phyloP scores from a whole-genome alignment of 2,797 vertebrate genomes.

The Sebastiscus tertius region DNA sequence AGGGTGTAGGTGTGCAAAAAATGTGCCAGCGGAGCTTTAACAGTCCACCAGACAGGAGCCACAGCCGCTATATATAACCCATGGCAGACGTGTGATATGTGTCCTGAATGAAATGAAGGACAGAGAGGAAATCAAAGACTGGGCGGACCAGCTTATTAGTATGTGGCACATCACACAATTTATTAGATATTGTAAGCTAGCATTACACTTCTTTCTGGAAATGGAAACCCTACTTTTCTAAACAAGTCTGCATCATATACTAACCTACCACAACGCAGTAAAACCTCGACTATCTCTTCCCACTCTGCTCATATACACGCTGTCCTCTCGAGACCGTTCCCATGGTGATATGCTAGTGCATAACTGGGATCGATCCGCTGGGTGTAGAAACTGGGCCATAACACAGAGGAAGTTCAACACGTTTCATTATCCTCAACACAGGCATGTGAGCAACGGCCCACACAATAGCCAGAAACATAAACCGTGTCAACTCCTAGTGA shows the following conservation, averaged over 20 bases:
- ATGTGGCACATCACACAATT: neutral
- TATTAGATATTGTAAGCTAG: neutral
- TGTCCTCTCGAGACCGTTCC: constrained; percentile 59
- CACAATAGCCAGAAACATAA: constrained; percentile 24
- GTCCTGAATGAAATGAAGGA: neutral
- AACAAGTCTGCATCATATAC: neutral
- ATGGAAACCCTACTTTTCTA: neutral
- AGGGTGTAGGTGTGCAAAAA: constrained; percentile 5
- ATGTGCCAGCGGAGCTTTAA: constrained; percentile 20
- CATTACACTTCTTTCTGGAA: neutral
- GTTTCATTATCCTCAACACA: constrained; percentile 14
- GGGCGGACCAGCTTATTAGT: neutral
- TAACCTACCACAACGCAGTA: neutral
- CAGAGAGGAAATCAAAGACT: neutral
- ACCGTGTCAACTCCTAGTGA: neutral
- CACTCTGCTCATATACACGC: constrained; percentile 29
- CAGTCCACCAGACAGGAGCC: constrained; percentile 1
- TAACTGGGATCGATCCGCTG: constrained; percentile 37
- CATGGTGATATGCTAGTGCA: constrained; percentile 55
- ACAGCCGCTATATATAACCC: neutral
- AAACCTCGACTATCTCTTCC: constrained; percentile 15
- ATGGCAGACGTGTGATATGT: neutral
- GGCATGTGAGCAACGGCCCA: neutral
- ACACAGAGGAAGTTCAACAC: constrained; percentile 12
- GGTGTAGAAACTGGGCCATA: constrained; percentile 55